A percentile compares a stretch with the other conserved stretches of the same genome.
These are phyloP conservation scores for Morinoia aosen DNA, from an alignment of 2,888 invertebrate species.

Conservation along the genomic window DNA sequence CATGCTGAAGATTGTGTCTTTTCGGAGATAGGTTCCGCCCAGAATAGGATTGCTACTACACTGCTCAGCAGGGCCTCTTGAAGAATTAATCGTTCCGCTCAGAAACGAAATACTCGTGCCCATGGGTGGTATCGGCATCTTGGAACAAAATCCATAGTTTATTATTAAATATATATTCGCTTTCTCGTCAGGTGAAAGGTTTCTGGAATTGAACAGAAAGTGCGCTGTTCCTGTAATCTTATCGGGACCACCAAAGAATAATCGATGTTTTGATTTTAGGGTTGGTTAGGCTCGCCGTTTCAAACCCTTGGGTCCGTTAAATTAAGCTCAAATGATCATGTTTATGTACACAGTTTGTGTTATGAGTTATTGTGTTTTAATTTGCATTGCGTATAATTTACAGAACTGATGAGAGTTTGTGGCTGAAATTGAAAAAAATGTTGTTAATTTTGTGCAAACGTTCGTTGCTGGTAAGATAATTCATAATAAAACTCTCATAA, in stretches of 20 bases:
- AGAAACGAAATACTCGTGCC: background rate
- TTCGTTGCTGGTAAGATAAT: background rate
- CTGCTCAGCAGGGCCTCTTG: background rate
- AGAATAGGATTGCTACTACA: conserved; percentile 12
- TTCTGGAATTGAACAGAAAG: background rate
- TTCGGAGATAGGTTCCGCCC: conserved; percentile 3
- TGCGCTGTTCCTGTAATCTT: background rate
- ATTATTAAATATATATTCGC: background rate
- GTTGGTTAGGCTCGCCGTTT: background rate
- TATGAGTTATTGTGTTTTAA: background rate
- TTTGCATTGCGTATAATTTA: no score
- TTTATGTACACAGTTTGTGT: background rate
- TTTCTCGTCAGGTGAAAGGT: background rate
- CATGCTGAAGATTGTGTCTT: conserved; percentile 17
- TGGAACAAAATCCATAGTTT: background rate
- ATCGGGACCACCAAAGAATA: background rate
- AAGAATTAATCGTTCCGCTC: background rate
- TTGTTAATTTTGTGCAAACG: no score
- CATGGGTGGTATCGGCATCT: background rate
- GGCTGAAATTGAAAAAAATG: background rate
- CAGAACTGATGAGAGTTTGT: background rate
- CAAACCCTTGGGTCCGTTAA: background rate
- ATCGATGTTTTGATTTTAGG: background rate
- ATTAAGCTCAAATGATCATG: background rate
- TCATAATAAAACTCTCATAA: background rate